phyloP scores from a whole-genome alignment of 2,888 invertebrate genomes.

The Portevinia maculata region DNA sequence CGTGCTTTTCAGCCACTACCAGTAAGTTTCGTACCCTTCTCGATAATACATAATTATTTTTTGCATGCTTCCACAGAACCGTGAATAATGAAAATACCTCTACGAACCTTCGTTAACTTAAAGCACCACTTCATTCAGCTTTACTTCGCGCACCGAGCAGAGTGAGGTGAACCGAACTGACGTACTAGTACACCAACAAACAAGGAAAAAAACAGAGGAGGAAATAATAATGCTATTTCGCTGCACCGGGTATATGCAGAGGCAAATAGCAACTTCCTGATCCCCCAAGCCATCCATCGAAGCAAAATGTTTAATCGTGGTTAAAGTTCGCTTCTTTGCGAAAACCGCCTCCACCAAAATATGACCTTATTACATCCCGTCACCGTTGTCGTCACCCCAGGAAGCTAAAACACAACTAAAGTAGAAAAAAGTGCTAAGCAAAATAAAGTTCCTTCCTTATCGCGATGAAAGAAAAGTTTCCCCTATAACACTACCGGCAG shows the following conservation, averaged over 20 bases:
- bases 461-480: slow-evolving; percentile 56
- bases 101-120: slow-evolving; percentile 63
- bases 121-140: slow-evolving; percentile 64
- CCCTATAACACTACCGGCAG: slow-evolving; percentile 13
- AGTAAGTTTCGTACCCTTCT: slow-evolving; percentile 32
- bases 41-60: slow-evolving; percentile 69
- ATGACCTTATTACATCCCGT: slow-evolving; percentile 10
- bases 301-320: slow-evolving; percentile 60
- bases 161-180: slow-evolving; percentile 50
- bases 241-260: slow-evolving; percentile 55
- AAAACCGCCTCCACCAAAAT: background rate
- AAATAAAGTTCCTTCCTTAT: slow-evolving; percentile 68
- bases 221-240: slow-evolving; percentile 72
- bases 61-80: slow-evolving; percentile 61
- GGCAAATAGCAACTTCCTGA: slow-evolving; percentile 18
- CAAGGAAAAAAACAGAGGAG: slow-evolving; percentile 41
- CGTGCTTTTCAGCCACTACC: slow-evolving; percentile 8
- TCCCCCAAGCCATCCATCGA: slow-evolving; percentile 6
- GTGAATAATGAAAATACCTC: slow-evolving; percentile 30
- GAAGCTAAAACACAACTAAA: slow-evolving; percentile 55
- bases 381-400: slow-evolving; percentile 16
- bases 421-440: slow-evolving; percentile 36
- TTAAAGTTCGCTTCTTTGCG: slow-evolving; percentile 47
- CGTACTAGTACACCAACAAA: background rate
- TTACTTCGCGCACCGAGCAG: slow-evolving; percentile 45